Percentiles rank a stretch among this genome's conserved stretches.
Evolutionary conservation across 2,797 vertebrate species (phyloP).

Genomic region (Squalus acanthias): DNA sequence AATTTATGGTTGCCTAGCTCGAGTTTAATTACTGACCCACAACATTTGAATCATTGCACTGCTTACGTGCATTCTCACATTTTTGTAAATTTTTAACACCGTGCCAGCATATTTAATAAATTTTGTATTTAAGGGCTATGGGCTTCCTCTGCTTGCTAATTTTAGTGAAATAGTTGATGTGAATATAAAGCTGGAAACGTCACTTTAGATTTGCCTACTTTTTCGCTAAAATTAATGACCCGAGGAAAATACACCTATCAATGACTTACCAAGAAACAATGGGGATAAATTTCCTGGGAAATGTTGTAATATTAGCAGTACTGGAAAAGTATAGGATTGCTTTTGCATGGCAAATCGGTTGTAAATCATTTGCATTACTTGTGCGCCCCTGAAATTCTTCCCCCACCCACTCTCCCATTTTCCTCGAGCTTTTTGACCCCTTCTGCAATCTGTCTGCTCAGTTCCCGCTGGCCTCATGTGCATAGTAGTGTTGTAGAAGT

Average conservation of each 20-base stretch:
- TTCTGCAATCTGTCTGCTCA: background rate
- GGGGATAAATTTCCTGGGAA: background rate
- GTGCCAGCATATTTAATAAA: background rate
- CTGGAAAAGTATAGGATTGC: background rate
- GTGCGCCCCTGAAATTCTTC: background rate
- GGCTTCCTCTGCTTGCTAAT: background rate
- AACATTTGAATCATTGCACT: constrained; percentile 3
- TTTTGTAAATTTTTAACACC: constrained; percentile 2
- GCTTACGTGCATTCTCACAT: background rate
- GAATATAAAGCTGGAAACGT: background rate
- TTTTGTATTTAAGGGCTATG: background rate
- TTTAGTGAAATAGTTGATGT: background rate
- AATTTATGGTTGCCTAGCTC: constrained; percentile 13
- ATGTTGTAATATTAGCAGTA: background rate
- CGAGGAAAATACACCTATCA: background rate
- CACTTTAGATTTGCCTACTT: background rate
- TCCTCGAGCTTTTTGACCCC: too few relatives aligned
- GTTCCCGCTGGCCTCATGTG: background rate
- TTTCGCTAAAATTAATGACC: background rate
- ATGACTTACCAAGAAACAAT: background rate
- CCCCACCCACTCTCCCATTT: background rate
- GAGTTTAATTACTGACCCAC: background rate
- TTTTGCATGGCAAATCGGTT: background rate
- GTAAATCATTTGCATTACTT: background rate
- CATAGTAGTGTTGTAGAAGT: too few relatives aligned